phyloP scores from a whole-genome alignment of 2,888 invertebrate species.

The Hydropsyche betteni region DNA sequence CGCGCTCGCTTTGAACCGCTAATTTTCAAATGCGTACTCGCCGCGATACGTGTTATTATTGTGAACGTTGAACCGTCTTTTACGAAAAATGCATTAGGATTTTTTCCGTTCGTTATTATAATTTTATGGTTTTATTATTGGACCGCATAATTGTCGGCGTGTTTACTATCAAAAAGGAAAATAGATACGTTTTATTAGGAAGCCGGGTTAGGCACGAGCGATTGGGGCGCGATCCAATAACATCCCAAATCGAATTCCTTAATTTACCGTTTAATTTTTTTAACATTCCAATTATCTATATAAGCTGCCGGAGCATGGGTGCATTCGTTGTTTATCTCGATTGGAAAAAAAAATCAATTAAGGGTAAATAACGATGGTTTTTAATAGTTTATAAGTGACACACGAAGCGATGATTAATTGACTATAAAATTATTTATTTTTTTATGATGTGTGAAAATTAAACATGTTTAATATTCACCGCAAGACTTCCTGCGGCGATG shows the following conservation, averaged over 20 bases:
- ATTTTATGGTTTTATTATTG: no score
- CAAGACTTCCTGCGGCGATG: constrained; percentile 17
- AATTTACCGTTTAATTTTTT: constrained; percentile 51
- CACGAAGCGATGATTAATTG: constrained; percentile 1
- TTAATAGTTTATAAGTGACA: not conserved
- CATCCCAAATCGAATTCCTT: constrained; percentile 44
- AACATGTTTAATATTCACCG: not conserved
- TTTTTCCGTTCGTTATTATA: no score
- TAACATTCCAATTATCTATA: constrained; percentile 50
- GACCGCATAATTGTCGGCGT: not conserved
- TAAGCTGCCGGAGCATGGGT: constrained; percentile 31
- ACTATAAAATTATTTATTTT: constrained; percentile 1
- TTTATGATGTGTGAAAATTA: constrained; percentile 15
- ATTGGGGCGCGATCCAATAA: constrained; percentile 37
- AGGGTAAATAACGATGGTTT: not conserved
- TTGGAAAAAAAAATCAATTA: not conserved
- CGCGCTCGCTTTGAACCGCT: constrained; percentile 1
- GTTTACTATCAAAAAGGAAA: constrained; percentile 1
- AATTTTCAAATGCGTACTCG: not conserved
- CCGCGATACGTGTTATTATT: no score
- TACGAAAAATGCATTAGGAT: no score
- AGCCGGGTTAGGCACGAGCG: constrained; percentile 40
- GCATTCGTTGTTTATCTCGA: constrained; percentile 22
- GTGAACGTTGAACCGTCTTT: no score
- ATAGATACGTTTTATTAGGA: constrained; percentile 23